These are phyloP conservation scores for Mesorhabditis belari DNA, from an alignment of 2,888 invertebrate species.

Conservation along the genomic window DNA sequence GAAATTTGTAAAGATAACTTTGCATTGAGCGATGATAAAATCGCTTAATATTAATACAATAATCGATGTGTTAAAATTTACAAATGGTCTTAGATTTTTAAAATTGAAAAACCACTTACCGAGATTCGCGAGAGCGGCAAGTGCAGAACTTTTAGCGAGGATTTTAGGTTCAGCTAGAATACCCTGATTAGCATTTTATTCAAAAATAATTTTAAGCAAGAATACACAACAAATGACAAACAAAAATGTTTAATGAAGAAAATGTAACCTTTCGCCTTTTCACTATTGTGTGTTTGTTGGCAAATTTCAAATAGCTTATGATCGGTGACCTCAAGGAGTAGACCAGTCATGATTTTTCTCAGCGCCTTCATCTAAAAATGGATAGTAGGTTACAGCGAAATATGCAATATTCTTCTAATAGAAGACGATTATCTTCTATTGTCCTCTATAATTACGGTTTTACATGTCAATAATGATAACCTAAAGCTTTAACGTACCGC, in stretches of 20 bases:
- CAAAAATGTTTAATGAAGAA: neutral
- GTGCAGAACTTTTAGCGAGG: conserved; percentile 27
- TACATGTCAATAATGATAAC: too few relatives aligned
- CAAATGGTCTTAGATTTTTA: neutral
- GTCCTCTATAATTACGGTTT: too few relatives aligned
- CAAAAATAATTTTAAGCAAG: neutral
- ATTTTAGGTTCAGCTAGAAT: conserved; percentile 19
- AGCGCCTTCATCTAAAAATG: neutral
- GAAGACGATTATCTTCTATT: too few relatives aligned
- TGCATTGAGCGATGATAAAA: too few relatives aligned
- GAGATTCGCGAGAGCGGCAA: conserved; percentile 29
- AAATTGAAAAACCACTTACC: conserved; percentile 14
- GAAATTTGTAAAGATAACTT: too few relatives aligned
- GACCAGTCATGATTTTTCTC: neutral
- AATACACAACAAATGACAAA: neutral
- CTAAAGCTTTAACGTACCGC: conserved; percentile 3
- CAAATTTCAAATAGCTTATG: too few relatives aligned
- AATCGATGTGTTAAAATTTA: neutral
- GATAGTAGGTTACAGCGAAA: neutral
- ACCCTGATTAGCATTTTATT: neutral
- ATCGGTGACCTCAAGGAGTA: neutral
- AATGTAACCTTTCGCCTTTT: too few relatives aligned
- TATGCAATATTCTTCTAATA: neutral
- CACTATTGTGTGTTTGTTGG: too few relatives aligned
- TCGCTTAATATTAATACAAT: too few relatives aligned